Conservation (phyloP, 2,888 invertebrate species). For the Noctua janthe region DNA sequence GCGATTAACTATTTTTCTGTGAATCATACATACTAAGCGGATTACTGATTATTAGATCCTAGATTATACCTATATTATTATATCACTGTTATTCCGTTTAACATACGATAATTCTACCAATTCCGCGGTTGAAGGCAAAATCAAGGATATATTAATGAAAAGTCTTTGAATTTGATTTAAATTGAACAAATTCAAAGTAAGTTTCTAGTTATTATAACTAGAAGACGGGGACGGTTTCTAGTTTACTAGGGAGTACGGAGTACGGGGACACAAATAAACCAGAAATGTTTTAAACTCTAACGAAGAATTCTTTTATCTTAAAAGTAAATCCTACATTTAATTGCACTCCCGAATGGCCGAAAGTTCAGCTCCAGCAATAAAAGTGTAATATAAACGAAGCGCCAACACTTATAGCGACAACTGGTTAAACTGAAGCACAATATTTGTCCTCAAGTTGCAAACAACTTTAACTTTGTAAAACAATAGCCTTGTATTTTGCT, state of each 20-base stretch:
- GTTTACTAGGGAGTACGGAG: not conserved
- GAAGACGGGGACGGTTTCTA: no score
- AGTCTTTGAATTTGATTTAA: not conserved
- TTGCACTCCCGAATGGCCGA: slow-evolving; percentile 29
- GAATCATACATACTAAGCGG: no score
- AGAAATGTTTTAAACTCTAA: slow-evolving; percentile 10
- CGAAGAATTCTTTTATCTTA: slow-evolving; percentile 11
- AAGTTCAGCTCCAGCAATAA: slow-evolving; percentile 27
- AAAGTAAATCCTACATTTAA: slow-evolving; percentile 28
- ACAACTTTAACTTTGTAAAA: slow-evolving; percentile 35
- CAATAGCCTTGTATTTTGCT: slow-evolving; percentile 20
- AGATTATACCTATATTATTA: not conserved
- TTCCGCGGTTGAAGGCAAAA: not conserved
- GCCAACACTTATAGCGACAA: slow-evolving; percentile 42
- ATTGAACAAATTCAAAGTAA: not conserved
- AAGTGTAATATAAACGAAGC: slow-evolving; percentile 44
- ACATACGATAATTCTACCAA: not conserved
- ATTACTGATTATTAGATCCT: not conserved
- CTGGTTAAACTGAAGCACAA: slow-evolving; percentile 39
- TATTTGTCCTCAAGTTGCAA: slow-evolving; percentile 43
- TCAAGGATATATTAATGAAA: not conserved
- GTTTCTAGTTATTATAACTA: not conserved
- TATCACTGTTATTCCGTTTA: not conserved
- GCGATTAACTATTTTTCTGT: not conserved
- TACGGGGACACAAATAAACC: not conserved